Evolutionary conservation across 2,113 vertebrate genomes (phyloP).

Genomic region (Henicopernis longicauda): DNA sequence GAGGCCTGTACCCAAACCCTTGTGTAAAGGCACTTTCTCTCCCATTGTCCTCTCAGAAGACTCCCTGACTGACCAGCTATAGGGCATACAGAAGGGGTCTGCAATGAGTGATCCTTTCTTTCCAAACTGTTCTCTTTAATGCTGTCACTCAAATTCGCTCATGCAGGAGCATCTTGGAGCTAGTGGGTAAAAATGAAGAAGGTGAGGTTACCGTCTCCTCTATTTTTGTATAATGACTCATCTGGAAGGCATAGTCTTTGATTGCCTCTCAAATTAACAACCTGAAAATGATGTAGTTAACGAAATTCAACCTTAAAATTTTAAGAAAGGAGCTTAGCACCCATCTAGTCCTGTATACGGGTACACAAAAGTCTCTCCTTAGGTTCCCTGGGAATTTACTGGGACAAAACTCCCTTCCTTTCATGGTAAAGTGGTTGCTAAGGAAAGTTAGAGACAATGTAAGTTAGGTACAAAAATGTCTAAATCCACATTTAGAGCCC

Average conservation of each 20-base stretch:
- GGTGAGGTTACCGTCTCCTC: background rate
- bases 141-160: background rate
- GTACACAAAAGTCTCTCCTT: background rate
- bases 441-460: background rate
- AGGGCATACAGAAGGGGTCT: background rate
- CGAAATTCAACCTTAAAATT: fast-evolving
- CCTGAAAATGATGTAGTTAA: background rate
- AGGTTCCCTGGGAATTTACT: background rate
- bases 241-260: background rate
- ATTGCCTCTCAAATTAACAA: fast-evolving
- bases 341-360: background rate
- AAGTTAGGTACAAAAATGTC: background rate
- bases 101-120: background rate
- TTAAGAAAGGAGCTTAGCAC: background rate
- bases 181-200: background rate
- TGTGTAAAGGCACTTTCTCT: background rate
- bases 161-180: fast-evolving
- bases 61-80: fast-evolving
- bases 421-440: background rate
- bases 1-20: background rate
- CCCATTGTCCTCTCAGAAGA: background rate
- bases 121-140: background rate
- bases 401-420: background rate
- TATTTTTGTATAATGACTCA: background rate
- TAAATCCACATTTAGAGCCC: background rate